Evolutionary conservation across 2,113 vertebrate species (phyloP), one percentile per base, ranked within the genome.

Genomic region (Campylomormyrus numenius): DNA sequence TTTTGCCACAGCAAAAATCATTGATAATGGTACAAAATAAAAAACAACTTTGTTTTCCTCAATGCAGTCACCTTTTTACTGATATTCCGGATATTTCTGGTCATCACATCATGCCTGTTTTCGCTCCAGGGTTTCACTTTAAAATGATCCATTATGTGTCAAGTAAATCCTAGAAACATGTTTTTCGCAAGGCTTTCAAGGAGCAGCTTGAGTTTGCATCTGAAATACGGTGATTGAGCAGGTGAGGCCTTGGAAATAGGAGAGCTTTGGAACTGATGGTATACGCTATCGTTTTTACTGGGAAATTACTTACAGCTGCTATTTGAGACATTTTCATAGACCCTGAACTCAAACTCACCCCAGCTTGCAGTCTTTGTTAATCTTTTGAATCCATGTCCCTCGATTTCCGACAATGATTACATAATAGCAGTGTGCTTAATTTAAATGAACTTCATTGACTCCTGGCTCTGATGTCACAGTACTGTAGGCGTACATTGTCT

Each of bases 71-170:
- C 74, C 39, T 48, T 85, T 85, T 85, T 10, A 85, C 45, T 24
- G 21, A 45, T 85, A 45, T 85, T 85, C 39, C 10, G 19, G 45
- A 85, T n/a, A 48, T 46, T 46, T 48, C 19, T 85, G 83, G 39
- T 19, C 83, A 85, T 85, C 39, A 3, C 83, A 85, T 85, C 39
- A 85, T 46, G 83, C 17, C 74, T 39, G 74, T 42, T n/a, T 17
- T 42, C 21, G 83, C 45, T 85, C 39, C 45, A 48, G 24, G 9
- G 83, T 85, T 85, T 80, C 35, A 80, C 83, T 85, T 48, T 21
- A 48, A 85, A 85, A 85, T 85, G 83, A 85, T 85, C 21, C 42
- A 85, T 48, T 45, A 85, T 24, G 42, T 85, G 83, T 85, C 83
- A n/a, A 42, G 39, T 45, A 46, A 85, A 85, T 46, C 45, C 39